Evolutionary conservation across 1,140 invertebrate species (phyloP).

Genomic region (Orius insidiosus): DNA sequence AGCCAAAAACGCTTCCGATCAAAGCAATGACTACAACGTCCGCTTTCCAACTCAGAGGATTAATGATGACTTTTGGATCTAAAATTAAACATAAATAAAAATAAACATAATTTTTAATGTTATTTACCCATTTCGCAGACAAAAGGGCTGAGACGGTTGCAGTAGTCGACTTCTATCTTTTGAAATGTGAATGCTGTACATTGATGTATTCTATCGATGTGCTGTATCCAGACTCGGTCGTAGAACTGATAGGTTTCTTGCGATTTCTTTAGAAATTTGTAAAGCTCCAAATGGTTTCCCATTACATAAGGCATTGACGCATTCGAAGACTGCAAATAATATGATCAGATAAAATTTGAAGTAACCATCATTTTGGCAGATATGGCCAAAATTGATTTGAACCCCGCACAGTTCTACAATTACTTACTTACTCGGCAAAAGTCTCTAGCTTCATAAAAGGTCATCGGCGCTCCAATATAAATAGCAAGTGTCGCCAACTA

Average conservation of each 20-base stretch:
- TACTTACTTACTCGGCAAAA: slow-evolving; percentile 67
- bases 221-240: slow-evolving; percentile 79
- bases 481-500: slow-evolving; percentile 87
- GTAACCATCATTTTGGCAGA: background rate
- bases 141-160: slow-evolving; percentile 59
- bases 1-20: slow-evolving; percentile 51
- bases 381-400: background rate
- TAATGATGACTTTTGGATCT: slow-evolving; percentile 73
- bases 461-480: slow-evolving; percentile 89
- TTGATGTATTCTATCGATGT: slow-evolving; percentile 63
- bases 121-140: slow-evolving; percentile 78
- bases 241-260: slow-evolving; percentile 64
- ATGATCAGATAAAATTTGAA: background rate
- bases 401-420: too few relatives aligned
- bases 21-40: slow-evolving; percentile 69
- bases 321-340: slow-evolving; percentile 49
- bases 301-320: slow-evolving; percentile 80
- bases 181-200: slow-evolving; percentile 73
- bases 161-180: slow-evolving; percentile 53
- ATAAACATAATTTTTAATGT: background rate
- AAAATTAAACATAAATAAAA: slow-evolving; percentile 20
- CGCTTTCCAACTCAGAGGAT: slow-evolving; percentile 62
- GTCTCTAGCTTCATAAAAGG: slow-evolving; percentile 67
- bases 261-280: slow-evolving; percentile 56
- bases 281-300: slow-evolving; percentile 47